Conservation (phyloP, 2,888 invertebrate species). For the Hyposoter dolosus region DNA sequence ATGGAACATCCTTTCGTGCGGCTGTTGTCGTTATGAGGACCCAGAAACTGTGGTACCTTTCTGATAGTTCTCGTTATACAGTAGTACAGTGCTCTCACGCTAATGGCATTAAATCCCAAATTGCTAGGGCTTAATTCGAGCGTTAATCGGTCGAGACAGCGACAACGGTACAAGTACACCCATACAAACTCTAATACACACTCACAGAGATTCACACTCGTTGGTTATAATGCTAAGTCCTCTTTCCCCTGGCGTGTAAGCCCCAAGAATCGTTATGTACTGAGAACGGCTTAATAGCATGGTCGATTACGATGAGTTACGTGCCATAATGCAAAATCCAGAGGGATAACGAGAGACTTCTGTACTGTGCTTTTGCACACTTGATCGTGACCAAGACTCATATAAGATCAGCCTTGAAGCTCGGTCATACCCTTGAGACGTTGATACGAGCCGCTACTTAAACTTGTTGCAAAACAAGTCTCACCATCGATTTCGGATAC, state of each 20-base stretch:
- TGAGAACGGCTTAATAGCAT: conserved; percentile 62
- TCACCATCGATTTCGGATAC: not conserved
- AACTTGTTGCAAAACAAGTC: not conserved
- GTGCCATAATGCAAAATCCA: conserved; percentile 45
- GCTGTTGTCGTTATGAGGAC: conserved; percentile 17
- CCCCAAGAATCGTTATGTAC: conserved; percentile 47
- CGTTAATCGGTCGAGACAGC: conserved; percentile 60
- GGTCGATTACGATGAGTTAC: conserved; percentile 62
- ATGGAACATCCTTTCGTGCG: conserved; percentile 49
- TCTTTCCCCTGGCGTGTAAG: conserved; percentile 39
- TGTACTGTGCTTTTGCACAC: conserved; percentile 10
- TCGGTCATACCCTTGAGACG: not conserved
- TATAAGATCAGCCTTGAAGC: not conserved
- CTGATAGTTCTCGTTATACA: conserved; percentile 26
- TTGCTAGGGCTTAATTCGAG: conserved; percentile 67
- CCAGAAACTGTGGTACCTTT: conserved; percentile 3
- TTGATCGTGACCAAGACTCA: not conserved
- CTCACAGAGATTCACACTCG: not conserved
- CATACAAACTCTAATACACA: not conserved
- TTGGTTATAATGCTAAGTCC: not conserved
- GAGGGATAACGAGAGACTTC: conserved; percentile 34
- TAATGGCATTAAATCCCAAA: conserved; percentile 69
- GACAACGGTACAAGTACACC: conserved; percentile 45
- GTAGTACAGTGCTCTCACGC: conserved; percentile 37
- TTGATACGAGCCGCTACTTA: not conserved